Evolutionary conservation across 2,888 invertebrate species (phyloP).

Genomic region (Oscheius sp.): DNA sequence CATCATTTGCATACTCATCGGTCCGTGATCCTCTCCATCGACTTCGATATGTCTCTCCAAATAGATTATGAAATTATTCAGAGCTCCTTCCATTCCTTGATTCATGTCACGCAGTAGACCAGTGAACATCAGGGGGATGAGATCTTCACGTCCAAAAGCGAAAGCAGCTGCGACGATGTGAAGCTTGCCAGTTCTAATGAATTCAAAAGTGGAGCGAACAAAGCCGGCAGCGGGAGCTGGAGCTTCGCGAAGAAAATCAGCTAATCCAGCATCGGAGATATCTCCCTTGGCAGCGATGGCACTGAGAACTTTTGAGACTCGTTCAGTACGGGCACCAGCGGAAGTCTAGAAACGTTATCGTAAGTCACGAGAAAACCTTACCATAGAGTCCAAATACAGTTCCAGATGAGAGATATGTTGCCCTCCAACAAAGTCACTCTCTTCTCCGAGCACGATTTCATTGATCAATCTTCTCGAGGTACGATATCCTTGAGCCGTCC

Average conservation of each 20-base stretch:
- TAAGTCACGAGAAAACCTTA: no score
- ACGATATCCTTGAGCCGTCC: slow-evolving; percentile 31
- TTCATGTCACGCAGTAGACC: slow-evolving; percentile 35
- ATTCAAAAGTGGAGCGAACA: slow-evolving; percentile 34
- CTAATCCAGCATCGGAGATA: slow-evolving; percentile 23
- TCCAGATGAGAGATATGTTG: slow-evolving; percentile 40
- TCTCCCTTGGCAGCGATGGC: background rate
- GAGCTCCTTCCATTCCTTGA: slow-evolving; percentile 28
- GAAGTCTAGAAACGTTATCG: no score
- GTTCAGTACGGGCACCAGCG: slow-evolving; percentile 21
- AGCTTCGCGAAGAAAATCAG: slow-evolving; percentile 2
- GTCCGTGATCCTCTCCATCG: slow-evolving; percentile 33
- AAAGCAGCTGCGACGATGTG: slow-evolving; percentile 38
- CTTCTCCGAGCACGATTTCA: slow-evolving; percentile 40
- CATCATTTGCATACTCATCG: slow-evolving; percentile 33
- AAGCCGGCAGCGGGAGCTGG: slow-evolving; percentile 33
- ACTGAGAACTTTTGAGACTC: slow-evolving; percentile 5
- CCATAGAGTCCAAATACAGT: slow-evolving; percentile 37
- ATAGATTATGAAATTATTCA: slow-evolving; percentile 34
- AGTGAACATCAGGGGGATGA: slow-evolving; percentile 39
- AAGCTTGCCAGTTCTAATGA: slow-evolving; percentile 27
- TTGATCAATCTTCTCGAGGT: slow-evolving; percentile 38
- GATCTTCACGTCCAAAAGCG: slow-evolving; percentile 39
- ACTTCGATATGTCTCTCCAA: slow-evolving; percentile 38
- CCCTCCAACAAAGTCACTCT: slow-evolving; percentile 31